Conservation (phyloP, 2,797 vertebrate species). For the Esox lucius region DNA sequence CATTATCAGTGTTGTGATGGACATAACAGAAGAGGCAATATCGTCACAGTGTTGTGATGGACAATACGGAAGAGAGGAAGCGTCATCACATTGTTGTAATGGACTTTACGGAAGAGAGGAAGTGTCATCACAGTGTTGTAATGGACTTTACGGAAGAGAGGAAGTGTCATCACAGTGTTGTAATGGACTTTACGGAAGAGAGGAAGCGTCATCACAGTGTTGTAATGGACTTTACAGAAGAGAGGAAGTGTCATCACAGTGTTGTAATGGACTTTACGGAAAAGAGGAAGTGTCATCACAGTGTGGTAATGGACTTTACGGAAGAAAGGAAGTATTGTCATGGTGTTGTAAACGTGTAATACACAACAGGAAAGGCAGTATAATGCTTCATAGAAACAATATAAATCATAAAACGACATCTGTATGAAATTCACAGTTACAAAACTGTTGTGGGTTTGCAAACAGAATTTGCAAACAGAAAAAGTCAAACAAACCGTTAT, state of each 20-base stretch:
- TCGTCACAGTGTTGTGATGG: no score
- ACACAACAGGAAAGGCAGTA: background rate
- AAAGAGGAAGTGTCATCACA: background rate
- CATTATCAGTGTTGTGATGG: no score
- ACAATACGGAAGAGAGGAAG: no score
- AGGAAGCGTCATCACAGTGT: no score
- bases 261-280: background rate
- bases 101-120: no score
- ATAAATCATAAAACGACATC: slow-evolving; percentile 22
- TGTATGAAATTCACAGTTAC: slow-evolving; percentile 36
- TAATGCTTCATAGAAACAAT: slow-evolving; percentile 1
- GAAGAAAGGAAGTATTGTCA: background rate
- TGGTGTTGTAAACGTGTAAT: background rate
- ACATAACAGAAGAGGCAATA: no score
- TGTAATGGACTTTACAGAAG: no score
- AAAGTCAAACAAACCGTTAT: slow-evolving; percentile 41
- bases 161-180: background rate
- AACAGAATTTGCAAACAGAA: slow-evolving; percentile 27
- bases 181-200: background rate
- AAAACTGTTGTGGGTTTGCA: slow-evolving; percentile 30
- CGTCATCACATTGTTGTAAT: no score
- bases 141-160: no score
- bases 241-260: no score
- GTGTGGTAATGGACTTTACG: background rate
- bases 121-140: no score